A percentile compares a stretch with the other conserved stretches of the same genome.
phyloP scores from a whole-genome alignment of 2,888 invertebrate species.

The Neelides folsomi region DNA sequence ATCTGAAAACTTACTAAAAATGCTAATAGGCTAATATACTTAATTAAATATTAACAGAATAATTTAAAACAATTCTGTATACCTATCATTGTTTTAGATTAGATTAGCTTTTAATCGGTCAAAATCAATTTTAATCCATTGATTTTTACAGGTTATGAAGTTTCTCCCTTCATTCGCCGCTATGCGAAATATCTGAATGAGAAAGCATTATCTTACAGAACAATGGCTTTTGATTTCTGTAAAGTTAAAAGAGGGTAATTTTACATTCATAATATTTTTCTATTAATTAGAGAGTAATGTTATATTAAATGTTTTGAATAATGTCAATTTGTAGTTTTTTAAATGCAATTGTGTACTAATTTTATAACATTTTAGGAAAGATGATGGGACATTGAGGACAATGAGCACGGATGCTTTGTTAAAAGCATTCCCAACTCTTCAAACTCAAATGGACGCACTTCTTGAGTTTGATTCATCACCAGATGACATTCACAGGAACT shows the following conservation, averaged over 20 bases:
- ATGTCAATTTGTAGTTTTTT: too few species aligned
- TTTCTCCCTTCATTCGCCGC: constrained; percentile 97
- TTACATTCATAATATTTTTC: too few species aligned
- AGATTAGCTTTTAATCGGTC: constrained; percentile 3
- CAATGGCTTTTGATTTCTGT: constrained; percentile 99
- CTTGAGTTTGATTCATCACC: constrained; percentile 95
- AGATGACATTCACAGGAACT: constrained; percentile 84
- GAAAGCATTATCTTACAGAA: constrained; percentile 95
- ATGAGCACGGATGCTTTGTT: constrained; percentile 95
- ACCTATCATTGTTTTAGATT: not conserved
- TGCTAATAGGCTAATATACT: too few species aligned
- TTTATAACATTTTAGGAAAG: constrained; percentile 54
- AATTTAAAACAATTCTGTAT: constrained; percentile 1
- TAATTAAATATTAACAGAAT: not conserved
- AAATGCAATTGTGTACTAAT: constrained; percentile 1
- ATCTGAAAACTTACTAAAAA: constrained; percentile 6
- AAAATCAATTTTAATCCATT: constrained; percentile 1
- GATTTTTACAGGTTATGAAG: constrained; percentile 77
- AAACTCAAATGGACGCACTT: constrained; percentile 85
- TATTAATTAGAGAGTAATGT: too few species aligned
- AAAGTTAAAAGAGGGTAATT: constrained; percentile 93
- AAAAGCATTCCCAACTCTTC: constrained; percentile 89
- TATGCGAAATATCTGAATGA: constrained; percentile 99
- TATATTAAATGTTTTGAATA: too few species aligned
- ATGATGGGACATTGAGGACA: constrained; percentile 88